A percentile compares a stretch with the other conserved stretches of the same genome.
Evolutionary conservation across 2,113 vertebrate genomes (phyloP).

Genomic region (Cebidichthys violaceus): DNA sequence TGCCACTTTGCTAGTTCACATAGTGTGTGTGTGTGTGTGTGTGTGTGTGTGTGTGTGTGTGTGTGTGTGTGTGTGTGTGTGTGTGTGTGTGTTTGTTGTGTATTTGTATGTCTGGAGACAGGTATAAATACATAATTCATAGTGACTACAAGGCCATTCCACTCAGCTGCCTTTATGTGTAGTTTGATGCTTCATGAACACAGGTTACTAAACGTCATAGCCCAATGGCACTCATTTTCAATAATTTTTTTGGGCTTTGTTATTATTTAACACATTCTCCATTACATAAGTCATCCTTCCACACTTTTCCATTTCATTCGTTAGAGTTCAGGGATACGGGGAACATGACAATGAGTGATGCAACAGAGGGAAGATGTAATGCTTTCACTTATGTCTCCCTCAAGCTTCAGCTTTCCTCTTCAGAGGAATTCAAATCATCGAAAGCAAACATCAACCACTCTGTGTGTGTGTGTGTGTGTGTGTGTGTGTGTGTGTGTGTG

Average conservation of each 20-base stretch:
- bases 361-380: slow-evolving; percentile 21
- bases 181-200: slow-evolving; percentile 18
- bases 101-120: background rate
- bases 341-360: slow-evolving; percentile 40
- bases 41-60: background rate
- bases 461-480: background rate
- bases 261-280: slow-evolving; percentile 16
- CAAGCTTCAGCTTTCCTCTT: background rate
- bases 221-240: background rate
- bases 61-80: no score
- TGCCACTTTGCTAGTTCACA: background rate
- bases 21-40: background rate
- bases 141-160: slow-evolving; percentile 5
- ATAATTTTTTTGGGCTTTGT: background rate
- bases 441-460: slow-evolving; percentile 8
- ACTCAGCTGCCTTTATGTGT: slow-evolving; percentile 2
- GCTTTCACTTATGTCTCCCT: slow-evolving; percentile 8
- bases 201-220: background rate
- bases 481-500: background rate
- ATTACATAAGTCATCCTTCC: slow-evolving; percentile 18
- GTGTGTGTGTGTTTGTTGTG: slow-evolving; percentile 2
- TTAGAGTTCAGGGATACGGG: slow-evolving; percentile 34
- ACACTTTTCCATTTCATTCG: background rate
- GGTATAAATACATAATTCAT: slow-evolving; percentile 3
- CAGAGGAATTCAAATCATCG: background rate